phyloP scores from a whole-genome alignment of 2,113 vertebrate species.

The Psephotus haematonotus region DNA sequence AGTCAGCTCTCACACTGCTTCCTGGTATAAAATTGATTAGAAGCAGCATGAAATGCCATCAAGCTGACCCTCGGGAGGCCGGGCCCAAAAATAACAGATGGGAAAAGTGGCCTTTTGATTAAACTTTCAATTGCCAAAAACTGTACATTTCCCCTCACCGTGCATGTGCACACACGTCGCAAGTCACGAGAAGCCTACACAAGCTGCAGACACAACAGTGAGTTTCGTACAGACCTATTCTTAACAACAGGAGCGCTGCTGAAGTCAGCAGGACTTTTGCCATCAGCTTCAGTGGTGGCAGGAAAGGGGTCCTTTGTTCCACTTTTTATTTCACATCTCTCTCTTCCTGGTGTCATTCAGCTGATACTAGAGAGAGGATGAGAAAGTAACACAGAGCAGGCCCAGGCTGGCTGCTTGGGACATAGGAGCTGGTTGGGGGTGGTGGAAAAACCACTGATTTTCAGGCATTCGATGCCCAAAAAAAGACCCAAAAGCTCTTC shows the following conservation, averaged over 20 bases:
- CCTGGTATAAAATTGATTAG: conserved; percentile 65
- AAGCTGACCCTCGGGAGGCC: conserved; percentile 50
- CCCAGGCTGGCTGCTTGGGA: background rate
- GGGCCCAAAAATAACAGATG: conserved; percentile 56
- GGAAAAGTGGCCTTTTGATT: conserved; percentile 64
- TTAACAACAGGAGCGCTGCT: background rate
- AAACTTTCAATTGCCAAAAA: conserved; percentile 57
- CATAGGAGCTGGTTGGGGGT: background rate
- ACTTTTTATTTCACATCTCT: conserved; percentile 14
- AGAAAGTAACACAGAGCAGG: background rate
- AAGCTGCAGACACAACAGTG: background rate
- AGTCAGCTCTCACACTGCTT: conserved; percentile 56
- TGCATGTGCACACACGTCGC: background rate
- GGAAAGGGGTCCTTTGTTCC: conserved; percentile 36
- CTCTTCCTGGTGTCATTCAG: background rate
- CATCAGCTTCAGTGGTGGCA: background rate
- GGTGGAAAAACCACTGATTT: background rate
- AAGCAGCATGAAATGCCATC: conserved; percentile 64
- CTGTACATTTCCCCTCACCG: background rate
- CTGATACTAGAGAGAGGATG: background rate
- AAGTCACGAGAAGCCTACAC: background rate
- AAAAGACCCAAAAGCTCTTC: background rate
- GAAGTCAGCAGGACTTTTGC: conserved; percentile 31
- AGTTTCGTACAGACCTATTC: background rate
- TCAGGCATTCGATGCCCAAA: background rate